phyloP scores from a whole-genome alignment of 35 echinoderm and acorn worm genomes.

The Anneissia japonica region DNA sequence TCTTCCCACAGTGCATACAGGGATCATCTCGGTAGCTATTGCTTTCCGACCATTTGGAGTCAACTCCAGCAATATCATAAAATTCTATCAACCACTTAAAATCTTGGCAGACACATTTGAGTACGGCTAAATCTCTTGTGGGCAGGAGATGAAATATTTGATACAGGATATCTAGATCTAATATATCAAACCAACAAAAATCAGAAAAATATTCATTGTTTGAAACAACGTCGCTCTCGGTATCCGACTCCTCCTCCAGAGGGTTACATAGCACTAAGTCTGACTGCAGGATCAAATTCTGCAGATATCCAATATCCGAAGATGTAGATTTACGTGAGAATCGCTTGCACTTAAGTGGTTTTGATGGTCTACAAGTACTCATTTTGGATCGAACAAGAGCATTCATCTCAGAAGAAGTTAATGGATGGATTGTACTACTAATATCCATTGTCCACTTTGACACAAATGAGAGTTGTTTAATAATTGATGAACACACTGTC shows the following conservation, averaged over 20 bases:
- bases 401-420: background rate
- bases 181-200: background rate
- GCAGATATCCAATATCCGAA: background rate
- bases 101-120: slow-evolving; percentile 83
- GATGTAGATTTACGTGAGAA: background rate
- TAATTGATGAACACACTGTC: background rate
- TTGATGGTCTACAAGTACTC: background rate
- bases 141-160: slow-evolving; percentile 10
- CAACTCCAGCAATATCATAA: slow-evolving; percentile 60
- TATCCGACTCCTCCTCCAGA: background rate
- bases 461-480: background rate
- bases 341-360: background rate
- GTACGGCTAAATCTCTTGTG: slow-evolving; percentile 67
- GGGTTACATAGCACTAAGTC: background rate
- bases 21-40: slow-evolving; percentile 60
- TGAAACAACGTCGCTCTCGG: background rate
- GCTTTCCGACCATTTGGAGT: slow-evolving; percentile 57
- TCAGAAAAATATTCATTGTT: background rate
- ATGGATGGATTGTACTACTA: background rate
- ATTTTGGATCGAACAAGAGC: background rate
- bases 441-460: background rate
- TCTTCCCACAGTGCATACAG: slow-evolving; percentile 95
- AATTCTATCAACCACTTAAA: slow-evolving; percentile 81
- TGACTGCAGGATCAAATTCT: background rate
- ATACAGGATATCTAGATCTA: background rate